A percentile compares a stretch with the other conserved stretches of the same genome.
Evolutionary conservation across 2,888 invertebrate species (phyloP).

Genomic region (Noctua pronuba): DNA sequence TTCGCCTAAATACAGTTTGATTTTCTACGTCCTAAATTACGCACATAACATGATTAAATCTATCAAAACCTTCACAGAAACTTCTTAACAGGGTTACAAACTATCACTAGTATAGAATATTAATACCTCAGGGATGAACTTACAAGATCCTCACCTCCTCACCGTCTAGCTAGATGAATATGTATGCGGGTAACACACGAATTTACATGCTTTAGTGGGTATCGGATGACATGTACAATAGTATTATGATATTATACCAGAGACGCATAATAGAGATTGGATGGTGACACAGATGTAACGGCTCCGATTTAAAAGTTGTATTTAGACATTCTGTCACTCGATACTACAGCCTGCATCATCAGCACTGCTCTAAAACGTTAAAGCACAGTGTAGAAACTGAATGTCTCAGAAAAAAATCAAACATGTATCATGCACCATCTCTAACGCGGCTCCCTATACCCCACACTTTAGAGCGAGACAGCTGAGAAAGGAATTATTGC

Average conservation of each 20-base stretch:
- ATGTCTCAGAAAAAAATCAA: not conserved
- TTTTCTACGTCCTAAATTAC: constrained; percentile 12
- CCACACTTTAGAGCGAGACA: too few relatives aligned
- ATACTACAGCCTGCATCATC: not conserved
- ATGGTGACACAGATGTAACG: not conserved
- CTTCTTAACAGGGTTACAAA: constrained; percentile 34
- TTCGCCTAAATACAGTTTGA: constrained; percentile 2
- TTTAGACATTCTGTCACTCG: not conserved
- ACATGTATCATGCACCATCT: not conserved
- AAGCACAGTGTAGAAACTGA: not conserved
- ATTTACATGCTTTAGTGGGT: constrained; percentile 38
- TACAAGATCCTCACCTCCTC: constrained; percentile 33
- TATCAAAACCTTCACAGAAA: constrained; percentile 22
- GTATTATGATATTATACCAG: not conserved
- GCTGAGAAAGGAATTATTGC: not conserved
- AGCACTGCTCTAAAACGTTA: not conserved
- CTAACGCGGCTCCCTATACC: not conserved
- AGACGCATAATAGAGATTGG: not conserved
- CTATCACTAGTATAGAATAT: constrained; percentile 40
- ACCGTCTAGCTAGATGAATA: constrained; percentile 40
- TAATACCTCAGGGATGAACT: constrained; percentile 48
- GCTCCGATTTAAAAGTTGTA: not conserved
- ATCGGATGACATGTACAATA: constrained; percentile 5
- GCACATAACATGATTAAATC: constrained; percentile 17
- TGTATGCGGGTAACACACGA: constrained; percentile 40